A percentile compares a stretch with the other conserved stretches of the same genome.
Evolutionary conservation across 2,113 vertebrate genomes (phyloP).

Genomic region (Stomatorhinus ivindoensis): DNA sequence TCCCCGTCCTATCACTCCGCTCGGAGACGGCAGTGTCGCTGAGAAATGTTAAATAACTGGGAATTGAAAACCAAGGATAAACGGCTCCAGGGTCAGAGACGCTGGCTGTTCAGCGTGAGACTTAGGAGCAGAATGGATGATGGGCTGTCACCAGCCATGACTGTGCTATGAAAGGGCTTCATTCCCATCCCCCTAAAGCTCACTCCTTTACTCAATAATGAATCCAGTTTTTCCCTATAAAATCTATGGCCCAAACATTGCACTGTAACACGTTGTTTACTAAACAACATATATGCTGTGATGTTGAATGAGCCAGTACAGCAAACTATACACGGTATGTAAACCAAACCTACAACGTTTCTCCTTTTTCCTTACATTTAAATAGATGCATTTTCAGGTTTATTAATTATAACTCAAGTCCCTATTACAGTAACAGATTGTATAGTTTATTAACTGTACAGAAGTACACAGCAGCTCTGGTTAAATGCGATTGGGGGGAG

Average conservation of each 20-base stretch:
- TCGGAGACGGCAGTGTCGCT: not conserved
- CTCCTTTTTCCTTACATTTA: not conserved
- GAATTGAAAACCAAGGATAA: conserved; percentile 12
- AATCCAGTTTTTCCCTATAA: not conserved
- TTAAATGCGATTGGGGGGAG: not conserved
- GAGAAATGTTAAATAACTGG: not conserved
- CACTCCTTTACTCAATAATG: not conserved
- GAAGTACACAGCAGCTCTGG: not conserved
- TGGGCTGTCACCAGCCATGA: not conserved
- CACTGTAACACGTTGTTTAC: not conserved
- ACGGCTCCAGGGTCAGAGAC: not conserved
- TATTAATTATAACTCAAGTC: not conserved
- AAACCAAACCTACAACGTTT: not conserved
- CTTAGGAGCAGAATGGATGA: not conserved
- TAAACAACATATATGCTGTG: not conserved
- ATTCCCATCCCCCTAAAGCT: not conserved
- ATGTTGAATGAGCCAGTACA: not conserved
- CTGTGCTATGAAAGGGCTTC: not conserved
- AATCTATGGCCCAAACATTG: not conserved
- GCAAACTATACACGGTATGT: not conserved
- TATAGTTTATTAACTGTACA: not conserved
- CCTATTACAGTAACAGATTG: not conserved
- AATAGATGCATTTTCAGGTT: not conserved
- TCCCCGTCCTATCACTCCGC: not conserved
- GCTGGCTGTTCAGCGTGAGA: not conserved